Percentiles rank a stretch among this genome's conserved stretches.
phyloP scores from a whole-genome alignment of 2,888 invertebrate genomes.

The Platycheirus albimanus region DNA sequence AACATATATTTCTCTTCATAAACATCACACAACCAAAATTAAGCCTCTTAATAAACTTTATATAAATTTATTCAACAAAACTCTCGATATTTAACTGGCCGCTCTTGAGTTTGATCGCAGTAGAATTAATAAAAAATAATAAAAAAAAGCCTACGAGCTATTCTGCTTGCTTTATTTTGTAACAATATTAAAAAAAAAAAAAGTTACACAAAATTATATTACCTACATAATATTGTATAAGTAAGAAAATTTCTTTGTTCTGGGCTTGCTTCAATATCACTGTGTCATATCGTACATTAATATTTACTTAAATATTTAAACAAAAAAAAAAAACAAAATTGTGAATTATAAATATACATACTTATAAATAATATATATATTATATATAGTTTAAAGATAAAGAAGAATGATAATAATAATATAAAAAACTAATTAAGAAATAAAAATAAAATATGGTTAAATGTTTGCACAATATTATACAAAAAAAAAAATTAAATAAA shows the following conservation, averaged over 20 bases:
- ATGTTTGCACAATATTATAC: slow-evolving; percentile 72
- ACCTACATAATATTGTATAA: slow-evolving; percentile 33
- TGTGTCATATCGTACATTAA: slow-evolving; percentile 83
- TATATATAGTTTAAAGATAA: slow-evolving; percentile 81
- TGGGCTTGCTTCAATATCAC: slow-evolving; percentile 82
- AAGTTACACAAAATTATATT: slow-evolving; percentile 20
- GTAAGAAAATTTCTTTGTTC: slow-evolving; percentile 76
- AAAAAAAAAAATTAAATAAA: slow-evolving; percentile 44
- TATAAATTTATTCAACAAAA: slow-evolving; percentile 32
- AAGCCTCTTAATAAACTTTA: slow-evolving; percentile 40
- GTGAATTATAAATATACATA: slow-evolving; percentile 61
- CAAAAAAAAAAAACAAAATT: slow-evolving; percentile 54
- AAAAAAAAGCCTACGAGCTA: slow-evolving; percentile 26
- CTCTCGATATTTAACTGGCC: slow-evolving; percentile 37
- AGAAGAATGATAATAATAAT: slow-evolving; percentile 80
- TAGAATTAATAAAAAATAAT: slow-evolving; percentile 17
- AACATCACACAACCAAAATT: slow-evolving; percentile 8
- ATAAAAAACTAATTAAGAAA: slow-evolving; percentile 54
- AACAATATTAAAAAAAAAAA: slow-evolving; percentile 12
- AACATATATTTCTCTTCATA: neutral
- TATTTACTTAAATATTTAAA: slow-evolving; percentile 75
- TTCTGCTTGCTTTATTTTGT: slow-evolving; percentile 43
- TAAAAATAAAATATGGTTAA: slow-evolving; percentile 61
- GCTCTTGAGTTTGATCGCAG: slow-evolving; percentile 44
- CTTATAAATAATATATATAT: slow-evolving; percentile 35